Conservation (phyloP, 2,888 invertebrate genomes). For the Neria commutata region DNA sequence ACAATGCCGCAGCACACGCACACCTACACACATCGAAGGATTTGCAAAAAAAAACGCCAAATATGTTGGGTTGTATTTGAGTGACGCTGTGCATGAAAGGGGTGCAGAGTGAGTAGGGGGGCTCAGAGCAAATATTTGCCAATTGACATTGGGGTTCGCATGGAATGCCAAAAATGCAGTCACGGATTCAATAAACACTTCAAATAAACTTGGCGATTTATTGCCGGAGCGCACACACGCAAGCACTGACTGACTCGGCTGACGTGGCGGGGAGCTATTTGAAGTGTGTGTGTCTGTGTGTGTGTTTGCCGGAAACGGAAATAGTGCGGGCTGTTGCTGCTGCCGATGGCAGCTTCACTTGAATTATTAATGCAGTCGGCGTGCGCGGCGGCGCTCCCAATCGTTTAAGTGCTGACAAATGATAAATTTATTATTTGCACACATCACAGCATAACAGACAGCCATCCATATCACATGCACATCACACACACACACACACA, state of each 20-base stretch:
- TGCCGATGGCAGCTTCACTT: slow-evolving; percentile 41
- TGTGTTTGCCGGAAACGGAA: background rate
- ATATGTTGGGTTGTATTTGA: background rate
- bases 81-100: background rate
- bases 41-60: slow-evolving; percentile 42
- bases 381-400: slow-evolving; percentile 32
- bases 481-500: slow-evolving; percentile 26
- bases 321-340: background rate
- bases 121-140: slow-evolving; percentile 22
- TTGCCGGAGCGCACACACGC: slow-evolving; percentile 40
- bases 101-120: background rate
- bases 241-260: slow-evolving; percentile 26
- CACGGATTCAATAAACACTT: slow-evolving; percentile 63
- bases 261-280: too few relatives aligned
- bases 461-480: too few relatives aligned
- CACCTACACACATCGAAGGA: slow-evolving; percentile 58
- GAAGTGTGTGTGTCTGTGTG: slow-evolving; percentile 13
- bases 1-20: too few relatives aligned
- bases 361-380: slow-evolving; percentile 53
- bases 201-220: slow-evolving; percentile 60
- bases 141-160: slow-evolving; percentile 23
- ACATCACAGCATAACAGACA: too few relatives aligned
- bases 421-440: slow-evolving; percentile 57
- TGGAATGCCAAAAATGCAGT: slow-evolving; percentile 50
- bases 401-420: slow-evolving; percentile 57